phyloP scores from a whole-genome alignment of 2,113 vertebrate species.

The Labeo rohita region DNA sequence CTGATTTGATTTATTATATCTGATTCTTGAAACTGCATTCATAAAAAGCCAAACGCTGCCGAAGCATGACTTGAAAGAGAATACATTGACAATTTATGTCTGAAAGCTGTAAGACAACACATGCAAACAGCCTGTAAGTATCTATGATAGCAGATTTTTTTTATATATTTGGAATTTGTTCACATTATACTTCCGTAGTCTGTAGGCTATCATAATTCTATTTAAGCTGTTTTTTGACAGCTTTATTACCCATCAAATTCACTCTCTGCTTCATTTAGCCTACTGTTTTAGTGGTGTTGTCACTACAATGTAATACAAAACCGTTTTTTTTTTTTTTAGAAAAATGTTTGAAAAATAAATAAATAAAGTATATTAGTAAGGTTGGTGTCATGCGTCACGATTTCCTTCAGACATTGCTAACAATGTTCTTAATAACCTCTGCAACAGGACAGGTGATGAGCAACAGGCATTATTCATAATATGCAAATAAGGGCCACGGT shows the following conservation, averaged over 20 bases:
- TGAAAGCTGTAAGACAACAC: neutral
- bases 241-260: neutral
- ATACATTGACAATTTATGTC: neutral
- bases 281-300: too few species aligned
- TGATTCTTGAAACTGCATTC: slow-evolving; percentile 7
- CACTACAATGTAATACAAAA: neutral
- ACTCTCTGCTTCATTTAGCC: neutral
- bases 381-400: too few species aligned
- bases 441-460: slow-evolving; percentile 1
- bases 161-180: too few species aligned
- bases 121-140: neutral
- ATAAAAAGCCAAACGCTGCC: neutral
- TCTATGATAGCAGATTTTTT: too few species aligned
- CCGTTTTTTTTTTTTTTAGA: neutral
- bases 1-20: slow-evolving; percentile 1
- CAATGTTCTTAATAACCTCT: slow-evolving; percentile 4
- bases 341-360: too few species aligned
- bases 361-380: neutral
- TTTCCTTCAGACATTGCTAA: neutral
- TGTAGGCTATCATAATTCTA: neutral
- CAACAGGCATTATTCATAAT: slow-evolving; percentile 34
- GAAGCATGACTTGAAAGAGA: neutral
- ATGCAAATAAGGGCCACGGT: slow-evolving; percentile 8
- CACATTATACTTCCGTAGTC: too few species aligned
- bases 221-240: neutral